phyloP scores from a whole-genome alignment of 1,140 invertebrate species.

The Rhagoletis zephyria region DNA sequence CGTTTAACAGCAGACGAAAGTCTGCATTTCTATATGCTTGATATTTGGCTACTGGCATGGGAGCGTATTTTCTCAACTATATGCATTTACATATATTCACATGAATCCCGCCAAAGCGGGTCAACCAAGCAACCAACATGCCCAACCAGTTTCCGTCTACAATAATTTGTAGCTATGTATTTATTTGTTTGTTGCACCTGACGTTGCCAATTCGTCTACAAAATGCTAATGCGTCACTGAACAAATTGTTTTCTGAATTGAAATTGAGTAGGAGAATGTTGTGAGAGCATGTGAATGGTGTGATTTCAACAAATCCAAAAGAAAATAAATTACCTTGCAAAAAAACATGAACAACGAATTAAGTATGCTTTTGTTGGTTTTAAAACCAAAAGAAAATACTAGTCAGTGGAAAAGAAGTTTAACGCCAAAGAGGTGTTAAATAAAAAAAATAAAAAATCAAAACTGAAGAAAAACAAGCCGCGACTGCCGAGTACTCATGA shows the following conservation, averaged over 20 bases:
- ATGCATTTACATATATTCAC: not conserved
- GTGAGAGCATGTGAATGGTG: not conserved
- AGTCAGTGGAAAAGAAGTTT: not conserved
- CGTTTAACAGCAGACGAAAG: not conserved
- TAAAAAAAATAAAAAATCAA: not conserved
- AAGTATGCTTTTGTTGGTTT: not conserved
- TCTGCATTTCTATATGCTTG: constrained; percentile 9
- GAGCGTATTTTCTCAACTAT: not conserved
- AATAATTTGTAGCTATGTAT: constrained; percentile 18
- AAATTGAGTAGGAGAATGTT: too few species aligned
- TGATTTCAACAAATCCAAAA: not conserved
- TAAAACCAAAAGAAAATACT: not conserved
- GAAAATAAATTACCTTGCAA: too few species aligned
- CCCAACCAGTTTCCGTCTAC: not conserved
- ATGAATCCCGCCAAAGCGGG: not conserved
- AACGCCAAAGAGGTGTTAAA: not conserved
- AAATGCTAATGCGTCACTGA: constrained; percentile 13
- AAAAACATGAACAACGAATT: too few species aligned
- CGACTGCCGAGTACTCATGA: not conserved
- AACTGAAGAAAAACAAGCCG: not conserved
- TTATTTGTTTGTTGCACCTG: constrained; percentile 21
- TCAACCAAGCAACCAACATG: not conserved
- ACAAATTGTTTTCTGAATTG: not conserved
- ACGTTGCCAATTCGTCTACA: constrained; percentile 47
- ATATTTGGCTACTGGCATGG: constrained; percentile 2